phyloP scores from a whole-genome alignment of 1,140 invertebrate genomes.

The Radopholus similis region DNA sequence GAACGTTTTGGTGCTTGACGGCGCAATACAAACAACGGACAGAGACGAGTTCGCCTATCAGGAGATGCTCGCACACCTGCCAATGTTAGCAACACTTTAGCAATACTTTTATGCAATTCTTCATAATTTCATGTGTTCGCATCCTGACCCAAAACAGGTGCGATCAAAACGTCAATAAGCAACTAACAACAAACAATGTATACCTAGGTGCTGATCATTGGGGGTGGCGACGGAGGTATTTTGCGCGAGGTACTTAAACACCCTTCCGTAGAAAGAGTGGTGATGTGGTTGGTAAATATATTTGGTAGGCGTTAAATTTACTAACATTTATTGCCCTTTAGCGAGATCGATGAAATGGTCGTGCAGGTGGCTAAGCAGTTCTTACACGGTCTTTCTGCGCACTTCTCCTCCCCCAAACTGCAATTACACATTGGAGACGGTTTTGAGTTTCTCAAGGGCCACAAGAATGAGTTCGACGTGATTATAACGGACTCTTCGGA shows the following conservation, averaged over 20 bases:
- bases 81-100: too few relatives aligned
- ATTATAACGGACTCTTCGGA: constrained; percentile 98
- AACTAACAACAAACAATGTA: neutral
- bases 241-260: constrained; percentile 90
- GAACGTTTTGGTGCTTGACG: constrained; percentile 82
- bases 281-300: constrained; percentile 71
- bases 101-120: too few relatives aligned
- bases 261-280: constrained; percentile 77
- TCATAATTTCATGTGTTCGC: too few relatives aligned
- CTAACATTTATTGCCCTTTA: neutral
- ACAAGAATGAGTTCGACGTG: constrained; percentile 71
- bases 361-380: constrained; percentile 85
- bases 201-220: constrained; percentile 90
- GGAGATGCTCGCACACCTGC: constrained; percentile 94
- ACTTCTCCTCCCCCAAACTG: constrained; percentile 78
- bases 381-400: constrained; percentile 82
- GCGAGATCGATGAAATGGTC: constrained; percentile 84
- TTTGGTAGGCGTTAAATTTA: neutral
- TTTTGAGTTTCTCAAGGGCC: constrained; percentile 85
- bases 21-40: constrained; percentile 93
- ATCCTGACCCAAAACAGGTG: constrained; percentile 84
- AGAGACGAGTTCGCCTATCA: constrained; percentile 95
- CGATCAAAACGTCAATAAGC: too few relatives aligned
- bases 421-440: constrained; percentile 83
- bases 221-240: constrained; percentile 93